Conservation (phyloP, 2,797 vertebrate genomes). For the Propithecus perrieri region DNA sequence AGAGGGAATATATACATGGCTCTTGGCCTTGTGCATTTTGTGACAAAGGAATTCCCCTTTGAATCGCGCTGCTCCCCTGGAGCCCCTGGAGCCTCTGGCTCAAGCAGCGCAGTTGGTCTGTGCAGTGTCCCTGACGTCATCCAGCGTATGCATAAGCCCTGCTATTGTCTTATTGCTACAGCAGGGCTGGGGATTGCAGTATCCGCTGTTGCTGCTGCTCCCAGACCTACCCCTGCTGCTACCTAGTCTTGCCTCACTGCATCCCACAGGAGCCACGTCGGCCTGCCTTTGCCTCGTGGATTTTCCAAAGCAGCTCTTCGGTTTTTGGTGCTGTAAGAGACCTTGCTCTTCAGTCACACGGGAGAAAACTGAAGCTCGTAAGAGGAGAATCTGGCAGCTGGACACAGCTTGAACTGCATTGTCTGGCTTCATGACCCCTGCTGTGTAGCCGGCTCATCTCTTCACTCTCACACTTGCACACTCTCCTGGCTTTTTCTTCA, state of each 20-base stretch:
- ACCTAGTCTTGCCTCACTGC: conserved; percentile 83
- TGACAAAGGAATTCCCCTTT: conserved; percentile 87
- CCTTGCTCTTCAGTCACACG: conserved; percentile 78
- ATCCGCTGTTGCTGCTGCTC: conserved; percentile 76
- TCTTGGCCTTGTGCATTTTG: conserved; percentile 83
- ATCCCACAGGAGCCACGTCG: conserved; percentile 77
- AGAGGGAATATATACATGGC: conserved; percentile 62
- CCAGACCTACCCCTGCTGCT: conserved; percentile 72
- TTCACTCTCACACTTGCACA: conserved; percentile 79
- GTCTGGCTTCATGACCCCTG: conserved; percentile 96
- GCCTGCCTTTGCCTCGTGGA: conserved; percentile 84
- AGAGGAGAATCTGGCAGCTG: conserved; percentile 87
- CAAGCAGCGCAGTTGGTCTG: conserved; percentile 87
- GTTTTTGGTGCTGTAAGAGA: conserved; percentile 76
- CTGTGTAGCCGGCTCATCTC: conserved; percentile 95
- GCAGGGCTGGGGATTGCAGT: conserved; percentile 88
- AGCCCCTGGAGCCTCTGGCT: conserved; percentile 85
- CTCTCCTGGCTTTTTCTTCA: conserved; percentile 79
- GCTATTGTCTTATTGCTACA: conserved; percentile 92
- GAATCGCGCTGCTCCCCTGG: conserved; percentile 82
- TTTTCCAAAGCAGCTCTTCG: conserved; percentile 82
- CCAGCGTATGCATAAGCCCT: conserved; percentile 89
- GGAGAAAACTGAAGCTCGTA: conserved; percentile 75
- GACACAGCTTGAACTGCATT: conserved; percentile 93
- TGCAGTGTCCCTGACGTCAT: conserved; percentile 93